A percentile compares a stretch with the other conserved stretches of the same genome.
phyloP scores from a whole-genome alignment of 2,888 invertebrate species.

The Cyclophora albipunctata region DNA sequence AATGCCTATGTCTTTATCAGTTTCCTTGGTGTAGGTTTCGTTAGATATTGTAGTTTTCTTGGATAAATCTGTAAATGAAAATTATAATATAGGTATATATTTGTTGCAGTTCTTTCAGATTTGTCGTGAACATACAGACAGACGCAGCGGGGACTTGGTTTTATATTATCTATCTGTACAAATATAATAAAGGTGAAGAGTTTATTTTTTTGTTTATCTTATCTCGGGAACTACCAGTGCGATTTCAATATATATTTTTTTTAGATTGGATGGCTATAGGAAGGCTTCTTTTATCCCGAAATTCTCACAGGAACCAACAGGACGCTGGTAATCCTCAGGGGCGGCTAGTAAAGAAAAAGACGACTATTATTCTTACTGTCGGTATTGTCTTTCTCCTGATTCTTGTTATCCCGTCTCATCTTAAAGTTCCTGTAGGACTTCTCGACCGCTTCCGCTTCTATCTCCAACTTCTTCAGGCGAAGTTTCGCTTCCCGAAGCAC shows the following conservation, averaged over 20 bases:
- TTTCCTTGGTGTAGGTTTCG: slow-evolving; percentile 9
- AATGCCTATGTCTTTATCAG: neutral
- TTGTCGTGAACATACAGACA: neutral
- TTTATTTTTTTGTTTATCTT: too few species aligned
- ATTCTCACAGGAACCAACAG: too few species aligned
- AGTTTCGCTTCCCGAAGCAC: slow-evolving; percentile 70
- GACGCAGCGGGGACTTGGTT: too few species aligned
- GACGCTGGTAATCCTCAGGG: too few species aligned
- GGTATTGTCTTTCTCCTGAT: slow-evolving; percentile 12
- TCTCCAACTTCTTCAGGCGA: slow-evolving; percentile 70
- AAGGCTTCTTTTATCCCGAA: too few species aligned
- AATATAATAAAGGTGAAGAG: too few species aligned
- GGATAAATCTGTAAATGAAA: slow-evolving; percentile 20
- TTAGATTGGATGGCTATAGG: too few species aligned
- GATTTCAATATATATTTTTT: too few species aligned
- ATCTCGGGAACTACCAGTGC: too few species aligned
- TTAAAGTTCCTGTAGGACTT: slow-evolving; percentile 63
- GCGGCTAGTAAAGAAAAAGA: too few species aligned
- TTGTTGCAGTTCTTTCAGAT: neutral
- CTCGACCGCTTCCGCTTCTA: slow-evolving; percentile 77
- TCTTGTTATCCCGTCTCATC: slow-evolving; percentile 28
- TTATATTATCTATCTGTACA: too few species aligned
- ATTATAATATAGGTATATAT: neutral
- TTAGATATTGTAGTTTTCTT: slow-evolving; percentile 12
- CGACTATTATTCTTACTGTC: too few species aligned